Evolutionary conservation across 2,888 invertebrate species (phyloP).

Genomic region (Dyspetes luteomarginatus): DNA sequence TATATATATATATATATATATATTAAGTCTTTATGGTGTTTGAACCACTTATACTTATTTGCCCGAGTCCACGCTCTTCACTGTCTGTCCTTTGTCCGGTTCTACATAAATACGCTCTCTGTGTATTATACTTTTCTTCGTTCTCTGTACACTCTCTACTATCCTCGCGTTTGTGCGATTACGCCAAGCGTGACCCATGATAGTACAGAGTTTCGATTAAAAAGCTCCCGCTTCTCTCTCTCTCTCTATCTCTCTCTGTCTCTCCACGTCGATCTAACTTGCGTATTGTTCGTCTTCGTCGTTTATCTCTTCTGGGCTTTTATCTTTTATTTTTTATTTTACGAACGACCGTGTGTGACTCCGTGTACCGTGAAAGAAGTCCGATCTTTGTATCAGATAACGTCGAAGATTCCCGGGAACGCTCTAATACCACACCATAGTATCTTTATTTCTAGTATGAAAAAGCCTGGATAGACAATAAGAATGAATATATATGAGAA

Average conservation of each 20-base stretch:
- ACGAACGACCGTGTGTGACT: slow-evolving; percentile 16
- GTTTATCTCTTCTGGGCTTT: slow-evolving; percentile 14
- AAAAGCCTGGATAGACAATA: background rate
- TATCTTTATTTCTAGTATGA: background rate
- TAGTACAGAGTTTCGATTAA: slow-evolving; percentile 35
- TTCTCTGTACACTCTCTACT: slow-evolving; percentile 34
- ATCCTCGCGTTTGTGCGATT: slow-evolving; percentile 37
- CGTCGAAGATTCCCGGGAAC: slow-evolving; percentile 55
- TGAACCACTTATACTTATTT: slow-evolving; percentile 40
- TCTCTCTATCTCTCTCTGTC: background rate
- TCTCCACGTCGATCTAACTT: background rate
- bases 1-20: background rate
- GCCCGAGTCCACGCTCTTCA: slow-evolving; percentile 16
- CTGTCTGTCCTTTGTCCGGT: background rate
- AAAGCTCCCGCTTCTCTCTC: background rate
- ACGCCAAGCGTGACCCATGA: slow-evolving; percentile 60
- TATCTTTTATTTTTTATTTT: slow-evolving; percentile 10
- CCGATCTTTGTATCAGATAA: slow-evolving; percentile 62
- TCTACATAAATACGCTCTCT: slow-evolving; percentile 16
- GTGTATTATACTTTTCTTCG: slow-evolving; percentile 27
- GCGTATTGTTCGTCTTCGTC: slow-evolving; percentile 20
- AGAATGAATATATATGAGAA: too few relatives aligned
- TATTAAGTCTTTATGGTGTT: slow-evolving; percentile 24
- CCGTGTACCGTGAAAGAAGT: slow-evolving; percentile 61
- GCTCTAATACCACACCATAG: slow-evolving; percentile 3